phyloP scores from a whole-genome alignment of 2,113 vertebrate genomes.

The Pontoporia blainvillei region DNA sequence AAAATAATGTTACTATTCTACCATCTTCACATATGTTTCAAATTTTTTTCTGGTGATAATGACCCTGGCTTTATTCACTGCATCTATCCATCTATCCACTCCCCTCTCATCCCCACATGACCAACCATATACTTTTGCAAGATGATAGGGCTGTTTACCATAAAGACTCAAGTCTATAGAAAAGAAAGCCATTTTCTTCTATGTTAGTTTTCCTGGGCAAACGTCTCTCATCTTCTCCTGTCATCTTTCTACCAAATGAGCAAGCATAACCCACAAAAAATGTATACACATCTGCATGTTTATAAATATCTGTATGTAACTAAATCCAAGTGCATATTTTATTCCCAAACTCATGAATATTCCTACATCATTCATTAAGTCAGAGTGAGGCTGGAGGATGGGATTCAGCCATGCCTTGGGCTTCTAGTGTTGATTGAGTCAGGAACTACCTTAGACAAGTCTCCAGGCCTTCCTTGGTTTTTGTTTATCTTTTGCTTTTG shows the following conservation, averaged over 20 bases:
- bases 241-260: background rate
- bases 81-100: background rate
- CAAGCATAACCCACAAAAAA: constrained; percentile 8
- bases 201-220: background rate
- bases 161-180: background rate
- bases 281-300: background rate
- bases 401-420: background rate
- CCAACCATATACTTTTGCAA: background rate
- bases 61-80: background rate
- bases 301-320: background rate
- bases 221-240: background rate
- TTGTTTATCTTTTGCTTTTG: background rate
- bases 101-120: background rate
- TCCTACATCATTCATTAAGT: background rate
- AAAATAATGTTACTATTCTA: background rate
- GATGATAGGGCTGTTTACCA: background rate
- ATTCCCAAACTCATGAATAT: background rate
- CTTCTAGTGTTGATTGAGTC: background rate
- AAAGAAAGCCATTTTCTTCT: background rate
- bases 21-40: background rate
- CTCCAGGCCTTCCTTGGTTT: background rate
- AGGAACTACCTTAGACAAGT: background rate
- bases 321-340: background rate
- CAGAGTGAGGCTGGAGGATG: background rate
- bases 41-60: background rate